Evolutionary conservation across 2,888 invertebrate species (phyloP), one percentile per base, ranked within the genome.

Genomic region (Luffia ferchaultella): DNA sequence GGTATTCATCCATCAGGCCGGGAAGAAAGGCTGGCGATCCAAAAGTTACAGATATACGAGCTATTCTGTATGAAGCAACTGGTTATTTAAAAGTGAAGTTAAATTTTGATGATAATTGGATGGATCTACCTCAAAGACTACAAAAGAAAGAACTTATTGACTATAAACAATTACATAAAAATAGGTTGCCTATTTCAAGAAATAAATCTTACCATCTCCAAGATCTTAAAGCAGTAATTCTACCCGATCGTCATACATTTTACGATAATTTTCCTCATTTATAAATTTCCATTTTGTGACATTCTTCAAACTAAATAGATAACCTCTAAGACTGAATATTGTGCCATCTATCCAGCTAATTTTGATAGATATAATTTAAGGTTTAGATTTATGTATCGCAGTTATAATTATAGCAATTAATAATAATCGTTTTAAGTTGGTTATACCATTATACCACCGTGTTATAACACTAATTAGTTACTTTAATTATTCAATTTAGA

Each of bases 131-230:
- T 42, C 49, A 42, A 41, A 52, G 52, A 42, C 43, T 49, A 48
- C 49, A 46, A 49, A 44, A 44, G 1, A 40, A 16, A 51, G 51
- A 51, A 49, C 46, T 16, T 40, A 16, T 46, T 41, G 46, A 45
- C 20, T 43, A 44, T 43, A 49, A 51, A 51, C 48, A 53, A 42
- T 51, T 53, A 18, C 51, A 48, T 42, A 40, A 49, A 49, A 52
- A 17, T 46, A 19, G 46, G 18, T 43, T 42, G 18, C 40, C 48
- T 46, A 52, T 53, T 43, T 44, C 43, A 40, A 43, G 2, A 51
- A 48, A 42, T 48, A 51, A 53, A 51, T 53, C 42, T 46, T 44
- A 51, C 46, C 53, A 48, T 51, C 48, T 53, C 44, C 53, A 53
- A 20, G 46, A 53, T 40, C 47, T 53, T 16, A 51, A 51, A 42